phyloP scores from a whole-genome alignment of 2,113 vertebrate genomes.

The Vicugna pacos region DNA sequence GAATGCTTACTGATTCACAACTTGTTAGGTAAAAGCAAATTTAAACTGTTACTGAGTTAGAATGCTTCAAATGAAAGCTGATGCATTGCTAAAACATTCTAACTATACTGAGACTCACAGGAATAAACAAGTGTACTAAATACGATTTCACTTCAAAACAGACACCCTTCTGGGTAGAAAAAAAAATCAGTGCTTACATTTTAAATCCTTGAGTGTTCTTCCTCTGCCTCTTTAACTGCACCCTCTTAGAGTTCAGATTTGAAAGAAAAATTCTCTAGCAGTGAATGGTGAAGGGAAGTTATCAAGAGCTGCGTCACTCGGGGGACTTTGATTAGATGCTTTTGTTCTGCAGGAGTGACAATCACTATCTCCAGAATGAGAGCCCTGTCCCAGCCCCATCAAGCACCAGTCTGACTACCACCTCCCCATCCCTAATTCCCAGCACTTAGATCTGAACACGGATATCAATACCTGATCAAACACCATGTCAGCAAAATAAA shows the following conservation, averaged over 20 bases:
- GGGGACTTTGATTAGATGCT: not conserved
- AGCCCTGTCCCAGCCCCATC: not conserved
- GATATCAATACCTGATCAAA: not conserved
- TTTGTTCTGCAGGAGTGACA: not conserved
- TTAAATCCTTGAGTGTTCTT: not conserved
- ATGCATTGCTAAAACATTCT: not conserved
- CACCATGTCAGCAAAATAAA: not conserved
- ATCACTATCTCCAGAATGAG: not conserved
- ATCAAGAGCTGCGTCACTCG: not conserved
- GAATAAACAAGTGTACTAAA: not conserved
- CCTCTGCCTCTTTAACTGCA: not conserved
- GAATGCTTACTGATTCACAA: not conserved
- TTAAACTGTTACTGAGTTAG: not conserved
- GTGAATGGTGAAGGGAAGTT: not conserved
- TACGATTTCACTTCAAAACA: not conserved
- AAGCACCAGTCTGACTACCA: not conserved
- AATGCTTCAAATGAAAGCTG: not conserved
- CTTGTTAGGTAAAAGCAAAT: not conserved
- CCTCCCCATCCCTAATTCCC: not conserved
- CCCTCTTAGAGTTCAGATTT: not conserved
- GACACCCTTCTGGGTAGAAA: not conserved
- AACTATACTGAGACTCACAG: too few relatives aligned
- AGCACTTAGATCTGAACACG: not conserved
- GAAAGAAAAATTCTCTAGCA: not conserved
- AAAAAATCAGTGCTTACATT: not conserved